Conservation (phyloP, 2,888 invertebrate species). For the Pyrochroa serraticornis region DNA sequence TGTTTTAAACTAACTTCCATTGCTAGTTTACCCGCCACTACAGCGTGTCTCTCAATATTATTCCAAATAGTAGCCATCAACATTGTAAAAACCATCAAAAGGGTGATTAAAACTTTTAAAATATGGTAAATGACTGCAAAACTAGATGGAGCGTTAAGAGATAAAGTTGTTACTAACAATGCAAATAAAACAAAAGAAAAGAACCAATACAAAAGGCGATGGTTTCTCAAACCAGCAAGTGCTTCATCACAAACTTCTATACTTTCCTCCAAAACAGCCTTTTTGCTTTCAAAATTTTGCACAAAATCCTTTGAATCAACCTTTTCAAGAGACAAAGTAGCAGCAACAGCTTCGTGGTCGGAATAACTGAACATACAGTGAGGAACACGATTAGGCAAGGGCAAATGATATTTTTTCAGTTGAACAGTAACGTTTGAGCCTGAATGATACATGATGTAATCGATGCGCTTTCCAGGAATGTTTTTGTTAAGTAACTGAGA, state of each 20-base stretch:
- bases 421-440: constrained; percentile 52
- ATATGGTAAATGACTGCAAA: constrained; percentile 62
- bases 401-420: constrained; percentile 67
- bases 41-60: constrained; percentile 77
- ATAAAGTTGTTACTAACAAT: constrained; percentile 62
- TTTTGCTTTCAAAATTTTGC: constrained; percentile 34
- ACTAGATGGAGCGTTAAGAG: constrained; percentile 56
- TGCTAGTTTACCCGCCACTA: constrained; percentile 74
- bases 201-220: constrained; percentile 63
- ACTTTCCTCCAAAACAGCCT: constrained; percentile 62
- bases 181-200: constrained; percentile 61
- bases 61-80: constrained; percentile 86
- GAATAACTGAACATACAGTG: constrained; percentile 78
- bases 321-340: constrained; percentile 58
- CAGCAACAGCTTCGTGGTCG: constrained; percentile 86
- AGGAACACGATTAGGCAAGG: constrained; percentile 77
- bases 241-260: constrained; percentile 67
- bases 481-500: constrained; percentile 59
- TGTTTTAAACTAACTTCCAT: constrained; percentile 65
- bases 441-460: constrained; percentile 81
- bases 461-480: constrained; percentile 86
- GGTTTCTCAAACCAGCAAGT: constrained; percentile 58
- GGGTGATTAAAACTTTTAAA: constrained; percentile 67
- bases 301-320: constrained; percentile 34
- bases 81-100: constrained; percentile 70